Evolutionary conservation across 2,888 invertebrate species (phyloP).

Genomic region (Catocala sponsa): DNA sequence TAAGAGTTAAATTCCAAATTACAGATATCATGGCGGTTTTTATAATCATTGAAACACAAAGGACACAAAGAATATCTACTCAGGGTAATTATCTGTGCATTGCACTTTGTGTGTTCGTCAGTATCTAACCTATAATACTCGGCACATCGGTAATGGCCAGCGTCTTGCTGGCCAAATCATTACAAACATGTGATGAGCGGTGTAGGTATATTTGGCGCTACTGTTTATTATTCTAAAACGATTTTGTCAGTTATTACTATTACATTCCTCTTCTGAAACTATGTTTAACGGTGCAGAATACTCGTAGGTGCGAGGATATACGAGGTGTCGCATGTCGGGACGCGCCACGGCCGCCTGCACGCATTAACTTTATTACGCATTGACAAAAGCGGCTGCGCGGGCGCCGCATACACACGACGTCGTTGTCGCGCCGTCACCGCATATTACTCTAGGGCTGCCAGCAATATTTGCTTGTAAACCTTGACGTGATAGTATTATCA

Average conservation of each 20-base stretch:
- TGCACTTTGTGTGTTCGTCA: too few relatives aligned
- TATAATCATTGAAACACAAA: too few relatives aligned
- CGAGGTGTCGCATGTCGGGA: slow-evolving; percentile 35
- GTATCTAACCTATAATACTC: too few relatives aligned
- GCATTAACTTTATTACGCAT: slow-evolving; percentile 72
- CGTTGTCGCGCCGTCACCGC: slow-evolving; percentile 58
- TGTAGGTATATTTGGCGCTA: too few relatives aligned
- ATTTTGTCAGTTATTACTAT: slow-evolving; percentile 4
- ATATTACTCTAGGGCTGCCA: slow-evolving; percentile 54
- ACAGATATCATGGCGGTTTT: too few relatives aligned
- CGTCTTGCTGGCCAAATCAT: too few relatives aligned
- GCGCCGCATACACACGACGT: slow-evolving; percentile 78
- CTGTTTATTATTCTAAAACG: slow-evolving; percentile 4
- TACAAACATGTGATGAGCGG: too few relatives aligned
- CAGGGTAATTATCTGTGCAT: too few relatives aligned
- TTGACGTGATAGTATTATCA: slow-evolving; percentile 49
- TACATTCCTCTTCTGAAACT: slow-evolving; percentile 5
- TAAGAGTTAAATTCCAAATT: too few relatives aligned
- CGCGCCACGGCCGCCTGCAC: slow-evolving; percentile 44
- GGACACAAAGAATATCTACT: too few relatives aligned
- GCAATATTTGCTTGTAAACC: slow-evolving; percentile 38
- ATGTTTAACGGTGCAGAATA: slow-evolving; percentile 15
- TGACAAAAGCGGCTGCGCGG: slow-evolving; percentile 62
- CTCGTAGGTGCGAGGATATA: slow-evolving; percentile 18
- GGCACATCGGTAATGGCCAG: too few relatives aligned